Evolutionary conservation across 1,140 invertebrate species (phyloP).

Genomic region (Pygmarrhopalites habei): DNA sequence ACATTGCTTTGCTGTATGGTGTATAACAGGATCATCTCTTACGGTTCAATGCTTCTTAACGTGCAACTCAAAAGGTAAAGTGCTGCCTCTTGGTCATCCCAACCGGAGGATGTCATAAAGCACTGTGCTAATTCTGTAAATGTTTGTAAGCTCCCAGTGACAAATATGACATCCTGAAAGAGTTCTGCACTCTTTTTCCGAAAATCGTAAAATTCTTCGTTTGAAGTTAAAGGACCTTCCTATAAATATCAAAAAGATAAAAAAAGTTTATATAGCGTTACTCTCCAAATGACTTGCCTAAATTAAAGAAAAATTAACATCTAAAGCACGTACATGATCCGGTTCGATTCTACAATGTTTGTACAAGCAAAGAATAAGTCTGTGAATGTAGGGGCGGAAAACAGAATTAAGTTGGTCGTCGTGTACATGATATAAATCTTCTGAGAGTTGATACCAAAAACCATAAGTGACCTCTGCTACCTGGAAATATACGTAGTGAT

Average conservation of each 20-base stretch:
- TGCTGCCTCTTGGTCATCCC: slow-evolving; percentile 90
- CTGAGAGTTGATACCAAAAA: slow-evolving; percentile 92
- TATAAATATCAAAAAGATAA: slow-evolving; percentile 41
- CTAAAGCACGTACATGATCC: slow-evolving; percentile 61
- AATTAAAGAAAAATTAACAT: too few species aligned
- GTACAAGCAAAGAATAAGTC: slow-evolving; percentile 73
- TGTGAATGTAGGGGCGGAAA: slow-evolving; percentile 85
- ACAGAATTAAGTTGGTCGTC: slow-evolving; percentile 64
- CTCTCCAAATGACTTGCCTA: too few species aligned
- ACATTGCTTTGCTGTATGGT: background rate
- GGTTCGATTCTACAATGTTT: slow-evolving; percentile 84
- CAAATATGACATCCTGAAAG: slow-evolving; percentile 95
- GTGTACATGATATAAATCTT: slow-evolving; percentile 84
- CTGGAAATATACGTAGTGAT: slow-evolving; percentile 46
- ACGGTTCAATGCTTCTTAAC: slow-evolving; percentile 92
- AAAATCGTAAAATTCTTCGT: slow-evolving; percentile 82
- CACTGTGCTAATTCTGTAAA: slow-evolving; percentile 80
- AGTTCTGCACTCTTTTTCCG: slow-evolving; percentile 80
- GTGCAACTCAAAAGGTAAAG: slow-evolving; percentile 93
- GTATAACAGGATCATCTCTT: slow-evolving; percentile 47
- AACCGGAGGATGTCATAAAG: slow-evolving; percentile 62
- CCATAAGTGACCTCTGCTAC: slow-evolving; percentile 95
- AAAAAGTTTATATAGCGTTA: too few species aligned
- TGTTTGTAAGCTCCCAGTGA: slow-evolving; percentile 83
- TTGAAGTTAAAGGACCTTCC: slow-evolving; percentile 80